Evolutionary conservation across 2,113 vertebrate species (phyloP).

Genomic region (Hippotragus niger): DNA sequence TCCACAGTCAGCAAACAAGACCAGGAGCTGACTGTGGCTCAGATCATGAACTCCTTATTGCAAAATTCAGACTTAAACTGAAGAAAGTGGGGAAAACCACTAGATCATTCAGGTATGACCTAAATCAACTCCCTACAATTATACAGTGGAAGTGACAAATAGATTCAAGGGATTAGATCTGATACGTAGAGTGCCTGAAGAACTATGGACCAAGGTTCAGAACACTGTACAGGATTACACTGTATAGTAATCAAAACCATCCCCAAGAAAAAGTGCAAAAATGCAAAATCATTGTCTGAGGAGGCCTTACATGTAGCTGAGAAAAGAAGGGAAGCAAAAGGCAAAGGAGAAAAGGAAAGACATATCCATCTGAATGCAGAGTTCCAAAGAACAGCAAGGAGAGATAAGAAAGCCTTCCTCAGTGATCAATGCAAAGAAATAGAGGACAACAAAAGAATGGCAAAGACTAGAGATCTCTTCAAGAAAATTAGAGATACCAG

Average conservation of each 20-base stretch:
- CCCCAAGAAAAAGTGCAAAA: neutral
- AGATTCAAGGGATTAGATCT: neutral
- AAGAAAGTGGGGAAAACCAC: neutral
- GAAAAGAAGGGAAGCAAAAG: neutral
- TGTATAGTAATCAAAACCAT: neutral
- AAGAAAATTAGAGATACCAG: neutral
- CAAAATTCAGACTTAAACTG: neutral
- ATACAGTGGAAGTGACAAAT: neutral
- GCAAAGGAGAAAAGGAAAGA: neutral
- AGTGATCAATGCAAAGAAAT: neutral
- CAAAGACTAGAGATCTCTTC: neutral
- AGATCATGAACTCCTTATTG: neutral
- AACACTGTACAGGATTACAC: neutral
- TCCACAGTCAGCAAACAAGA: neutral
- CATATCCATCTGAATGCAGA: neutral
- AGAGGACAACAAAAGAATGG: neutral
- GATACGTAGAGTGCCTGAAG: neutral
- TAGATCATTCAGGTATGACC: neutral
- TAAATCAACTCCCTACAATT: neutral
- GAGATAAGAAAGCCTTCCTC: neutral
- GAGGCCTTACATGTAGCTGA: neutral
- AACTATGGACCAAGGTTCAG: neutral
- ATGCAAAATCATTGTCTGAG: neutral
- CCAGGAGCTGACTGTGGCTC: neutral
- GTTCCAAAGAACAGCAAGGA: neutral